phyloP scores from a whole-genome alignment of 2,113 vertebrate genomes.

The Psammodynastes pulverulentus region DNA sequence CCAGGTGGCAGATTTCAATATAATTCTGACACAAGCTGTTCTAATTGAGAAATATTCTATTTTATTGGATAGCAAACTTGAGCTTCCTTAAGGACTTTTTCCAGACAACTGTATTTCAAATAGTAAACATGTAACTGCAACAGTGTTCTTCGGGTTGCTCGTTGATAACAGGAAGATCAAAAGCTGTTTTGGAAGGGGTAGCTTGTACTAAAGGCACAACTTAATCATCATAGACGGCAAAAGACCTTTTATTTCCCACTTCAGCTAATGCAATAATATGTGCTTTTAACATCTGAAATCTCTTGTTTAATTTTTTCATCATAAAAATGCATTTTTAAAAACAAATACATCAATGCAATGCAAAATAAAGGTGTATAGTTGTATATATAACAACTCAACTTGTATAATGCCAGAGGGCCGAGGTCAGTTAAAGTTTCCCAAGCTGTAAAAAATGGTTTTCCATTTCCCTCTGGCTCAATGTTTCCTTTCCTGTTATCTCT shows the following conservation, averaged over 20 bases:
- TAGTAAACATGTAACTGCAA: background rate
- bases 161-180: background rate
- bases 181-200: background rate
- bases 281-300: background rate
- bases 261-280: background rate
- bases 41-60: conserved; percentile 17
- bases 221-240: background rate
- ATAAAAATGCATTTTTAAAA: conserved; percentile 13
- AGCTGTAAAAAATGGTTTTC: conserved; percentile 17
- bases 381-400: background rate
- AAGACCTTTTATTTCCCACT: background rate
- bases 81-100: background rate
- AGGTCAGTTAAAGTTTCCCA: background rate
- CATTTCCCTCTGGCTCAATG: conserved; percentile 24
- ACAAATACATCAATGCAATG: background rate
- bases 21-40: background rate
- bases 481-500: background rate
- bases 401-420: background rate
- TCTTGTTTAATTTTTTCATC: background rate
- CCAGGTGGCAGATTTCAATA: conserved; percentile 51
- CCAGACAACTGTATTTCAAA: background rate
- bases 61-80: background rate
- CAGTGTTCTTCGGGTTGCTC: background rate
- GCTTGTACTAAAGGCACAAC: background rate
- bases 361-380: background rate